phyloP scores from a whole-genome alignment of 2,888 invertebrate species.

The Tiliacea aurago region DNA sequence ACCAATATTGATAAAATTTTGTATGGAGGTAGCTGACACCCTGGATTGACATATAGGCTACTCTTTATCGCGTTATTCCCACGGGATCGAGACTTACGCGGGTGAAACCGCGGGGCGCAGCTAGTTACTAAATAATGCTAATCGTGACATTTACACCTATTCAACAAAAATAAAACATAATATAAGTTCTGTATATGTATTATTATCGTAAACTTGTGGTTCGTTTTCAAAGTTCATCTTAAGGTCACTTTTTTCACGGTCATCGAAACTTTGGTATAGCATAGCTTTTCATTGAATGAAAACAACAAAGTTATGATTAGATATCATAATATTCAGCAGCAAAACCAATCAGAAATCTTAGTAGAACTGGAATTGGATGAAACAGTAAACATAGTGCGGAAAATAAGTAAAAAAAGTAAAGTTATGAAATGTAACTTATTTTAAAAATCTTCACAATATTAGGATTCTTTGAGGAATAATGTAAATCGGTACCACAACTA shows the following conservation, averaged over 20 bases:
- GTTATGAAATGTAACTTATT: background rate
- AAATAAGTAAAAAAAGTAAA: background rate
- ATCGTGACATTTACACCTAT: slow-evolving; percentile 23
- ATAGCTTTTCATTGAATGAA: too few species aligned
- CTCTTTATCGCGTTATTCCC: too few species aligned
- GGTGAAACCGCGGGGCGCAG: too few species aligned
- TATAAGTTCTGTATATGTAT: slow-evolving; percentile 9
- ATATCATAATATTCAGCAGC: background rate
- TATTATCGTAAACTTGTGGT: slow-evolving; percentile 25
- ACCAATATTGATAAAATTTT: too few species aligned
- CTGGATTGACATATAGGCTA: too few species aligned
- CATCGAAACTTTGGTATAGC: slow-evolving; percentile 7
- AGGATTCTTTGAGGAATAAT: background rate
- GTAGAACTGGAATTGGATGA: background rate
- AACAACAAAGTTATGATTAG: slow-evolving; percentile 5
- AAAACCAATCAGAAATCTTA: background rate
- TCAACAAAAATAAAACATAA: slow-evolving; percentile 26
- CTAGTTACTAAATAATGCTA: slow-evolving; percentile 26
- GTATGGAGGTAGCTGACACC: too few species aligned
- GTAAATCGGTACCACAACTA: too few species aligned
- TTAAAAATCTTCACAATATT: background rate
- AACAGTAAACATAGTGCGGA: background rate
- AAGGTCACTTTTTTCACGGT: slow-evolving; percentile 5
- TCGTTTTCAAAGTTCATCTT: slow-evolving; percentile 28
- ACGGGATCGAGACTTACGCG: too few species aligned